Evolutionary conservation across 2,113 vertebrate genomes (phyloP).

Genomic region (Anhinga anhinga): DNA sequence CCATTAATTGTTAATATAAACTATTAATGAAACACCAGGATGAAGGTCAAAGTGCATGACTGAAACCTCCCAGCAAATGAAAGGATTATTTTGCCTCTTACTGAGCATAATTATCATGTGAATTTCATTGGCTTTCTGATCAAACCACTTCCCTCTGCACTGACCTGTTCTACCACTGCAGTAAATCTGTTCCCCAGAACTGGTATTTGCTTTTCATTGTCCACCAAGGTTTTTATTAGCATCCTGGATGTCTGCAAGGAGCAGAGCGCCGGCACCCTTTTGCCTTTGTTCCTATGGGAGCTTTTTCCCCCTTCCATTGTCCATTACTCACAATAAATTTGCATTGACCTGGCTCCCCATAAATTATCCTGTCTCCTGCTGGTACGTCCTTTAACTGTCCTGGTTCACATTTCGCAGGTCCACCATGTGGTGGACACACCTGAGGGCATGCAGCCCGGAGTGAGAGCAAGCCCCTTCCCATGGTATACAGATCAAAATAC

Average conservation of each 20-base stretch:
- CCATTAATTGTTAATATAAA: constrained; percentile 66
- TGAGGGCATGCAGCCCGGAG: not conserved
- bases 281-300: constrained; percentile 37
- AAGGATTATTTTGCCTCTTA: constrained; percentile 58
- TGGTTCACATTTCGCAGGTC: not conserved
- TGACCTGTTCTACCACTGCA: constrained; percentile 38
- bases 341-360: constrained; percentile 28
- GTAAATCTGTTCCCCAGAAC: constrained; percentile 21
- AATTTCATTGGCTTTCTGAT: constrained; percentile 53
- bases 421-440: not conserved
- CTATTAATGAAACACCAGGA: constrained; percentile 59
- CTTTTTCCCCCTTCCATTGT: not conserved
- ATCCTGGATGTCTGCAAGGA: not conserved
- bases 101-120: constrained; percentile 52
- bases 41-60: constrained; percentile 61
- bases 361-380: constrained; percentile 47
- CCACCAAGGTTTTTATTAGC: constrained; percentile 36
- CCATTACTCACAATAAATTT: constrained; percentile 52
- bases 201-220: constrained; percentile 28
- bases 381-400: not conserved
- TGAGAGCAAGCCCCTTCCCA: not conserved
- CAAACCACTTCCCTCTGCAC: constrained; percentile 61
- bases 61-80: constrained; percentile 52
- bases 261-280: not conserved
- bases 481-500: not conserved